Conservation (phyloP, 92 coral and sea anemone species). For the Scolanthus callimorphus region DNA sequence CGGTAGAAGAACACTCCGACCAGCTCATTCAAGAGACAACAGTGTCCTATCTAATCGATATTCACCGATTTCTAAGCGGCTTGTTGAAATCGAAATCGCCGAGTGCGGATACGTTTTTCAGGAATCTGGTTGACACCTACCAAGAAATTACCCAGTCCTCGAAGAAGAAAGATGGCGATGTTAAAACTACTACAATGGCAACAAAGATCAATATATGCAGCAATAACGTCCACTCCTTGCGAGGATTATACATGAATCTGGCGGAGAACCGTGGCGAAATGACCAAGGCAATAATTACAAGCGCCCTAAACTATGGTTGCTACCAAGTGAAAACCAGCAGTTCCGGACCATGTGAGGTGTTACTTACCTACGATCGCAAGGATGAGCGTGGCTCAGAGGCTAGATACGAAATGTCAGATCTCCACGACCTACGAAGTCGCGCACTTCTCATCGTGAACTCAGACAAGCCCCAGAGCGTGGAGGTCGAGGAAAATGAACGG, state of each 20-base stretch:
- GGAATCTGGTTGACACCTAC: conserved; percentile 16
- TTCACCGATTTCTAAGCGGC: conserved; percentile 77
- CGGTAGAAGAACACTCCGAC: conserved; percentile 97
- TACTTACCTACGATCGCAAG: conserved; percentile 62
- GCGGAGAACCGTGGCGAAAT: conserved; percentile 82
- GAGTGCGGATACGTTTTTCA: conserved; percentile 31
- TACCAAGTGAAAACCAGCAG: conserved; percentile 40
- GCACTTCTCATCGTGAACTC: conserved; percentile 91
- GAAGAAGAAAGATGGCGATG: background rate
- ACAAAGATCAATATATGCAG: conserved; percentile 76
- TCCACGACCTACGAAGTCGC: conserved; percentile 88
- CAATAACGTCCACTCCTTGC: conserved; percentile 72
- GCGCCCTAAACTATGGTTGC: conserved; percentile 62
- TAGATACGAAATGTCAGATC: conserved; percentile 64
- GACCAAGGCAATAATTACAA: conserved; percentile 77
- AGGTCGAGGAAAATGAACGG: conserved; percentile 1
- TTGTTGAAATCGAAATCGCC: conserved; percentile 29
- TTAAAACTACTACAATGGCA: conserved; percentile 49
- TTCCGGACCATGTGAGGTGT: conserved; percentile 40
- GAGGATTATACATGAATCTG: conserved; percentile 71
- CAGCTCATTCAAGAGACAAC: conserved; percentile 86
- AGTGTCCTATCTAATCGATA: conserved; percentile 91
- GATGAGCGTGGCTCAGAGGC: conserved; percentile 32
- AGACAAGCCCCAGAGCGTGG: conserved; percentile 38
- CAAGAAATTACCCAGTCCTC: conserved; percentile 13